Evolutionary conservation across 2,797 vertebrate species (phyloP).

Genomic region (Taeniopygia guttata): DNA sequence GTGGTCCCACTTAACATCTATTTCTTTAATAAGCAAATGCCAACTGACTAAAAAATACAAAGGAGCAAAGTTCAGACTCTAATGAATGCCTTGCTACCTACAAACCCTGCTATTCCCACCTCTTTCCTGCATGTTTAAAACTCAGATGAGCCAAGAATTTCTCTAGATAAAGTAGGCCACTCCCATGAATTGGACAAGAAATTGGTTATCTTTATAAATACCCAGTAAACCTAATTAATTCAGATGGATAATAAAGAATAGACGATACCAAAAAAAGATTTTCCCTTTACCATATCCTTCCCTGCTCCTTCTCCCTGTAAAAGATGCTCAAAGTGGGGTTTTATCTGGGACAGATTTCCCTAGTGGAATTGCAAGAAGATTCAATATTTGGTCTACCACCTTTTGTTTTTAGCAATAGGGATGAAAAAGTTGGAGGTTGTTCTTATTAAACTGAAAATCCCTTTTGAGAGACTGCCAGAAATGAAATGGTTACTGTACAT

Average conservation of each 20-base stretch:
- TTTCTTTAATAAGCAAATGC: neutral
- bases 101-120: neutral
- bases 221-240: neutral
- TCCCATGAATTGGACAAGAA: neutral
- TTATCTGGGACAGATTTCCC: neutral
- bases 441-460: neutral
- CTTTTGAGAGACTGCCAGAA: neutral
- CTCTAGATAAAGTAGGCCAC: neutral
- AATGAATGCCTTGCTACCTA: neutral
- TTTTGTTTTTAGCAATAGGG: neutral
- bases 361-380: neutral
- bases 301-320: neutral
- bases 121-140: neutral
- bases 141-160: neutral
- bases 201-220: neutral
- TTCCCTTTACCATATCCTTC: neutral
- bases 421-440: neutral
- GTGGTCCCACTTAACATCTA: neutral
- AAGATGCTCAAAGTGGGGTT: neutral
- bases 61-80: neutral
- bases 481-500: slow-evolving; percentile 25
- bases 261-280: neutral
- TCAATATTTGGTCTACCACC: neutral
- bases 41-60: neutral
- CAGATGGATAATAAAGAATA: neutral